These are phyloP conservation scores for Poeciliopsis gracilis DNA, from an alignment of 2,797 vertebrate genomes.

Conservation along the genomic window DNA sequence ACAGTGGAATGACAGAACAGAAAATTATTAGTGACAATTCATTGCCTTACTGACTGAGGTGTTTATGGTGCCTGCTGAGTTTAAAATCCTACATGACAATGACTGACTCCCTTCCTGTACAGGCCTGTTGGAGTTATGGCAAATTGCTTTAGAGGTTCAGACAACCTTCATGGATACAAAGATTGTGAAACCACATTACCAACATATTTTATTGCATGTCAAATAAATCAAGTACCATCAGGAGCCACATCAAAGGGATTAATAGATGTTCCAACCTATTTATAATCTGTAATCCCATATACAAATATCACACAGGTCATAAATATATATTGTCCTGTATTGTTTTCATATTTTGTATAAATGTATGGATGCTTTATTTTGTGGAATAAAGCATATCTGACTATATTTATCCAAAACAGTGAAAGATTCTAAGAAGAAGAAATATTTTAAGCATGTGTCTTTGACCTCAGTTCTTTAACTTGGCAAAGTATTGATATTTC, in stretches of 20 bases:
- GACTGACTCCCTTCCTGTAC: background rate
- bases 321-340: background rate
- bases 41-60: background rate
- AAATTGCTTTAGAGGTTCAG: background rate
- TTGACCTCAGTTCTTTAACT: background rate
- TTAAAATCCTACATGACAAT: background rate
- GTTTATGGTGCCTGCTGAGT: background rate
- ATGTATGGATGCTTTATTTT: background rate
- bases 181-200: slow-evolving; percentile 4
- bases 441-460: background rate
- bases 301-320: background rate
- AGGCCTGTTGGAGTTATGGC: background rate
- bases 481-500: background rate
- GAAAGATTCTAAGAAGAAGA: background rate
- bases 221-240: background rate
- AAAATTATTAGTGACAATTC: background rate
- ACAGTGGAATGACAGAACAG: slow-evolving; percentile 6
- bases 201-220: background rate
- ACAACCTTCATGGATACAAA: background rate
- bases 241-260: slow-evolving; percentile 2
- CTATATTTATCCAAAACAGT: background rate
- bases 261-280: slow-evolving; percentile 14
- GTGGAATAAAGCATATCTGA: background rate
- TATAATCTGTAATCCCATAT: slow-evolving; percentile 24
- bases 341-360: background rate